These are phyloP conservation scores for Sinodicranocentrus sp. DNA, from an alignment of 2,888 invertebrate genomes.

Conservation along the genomic window DNA sequence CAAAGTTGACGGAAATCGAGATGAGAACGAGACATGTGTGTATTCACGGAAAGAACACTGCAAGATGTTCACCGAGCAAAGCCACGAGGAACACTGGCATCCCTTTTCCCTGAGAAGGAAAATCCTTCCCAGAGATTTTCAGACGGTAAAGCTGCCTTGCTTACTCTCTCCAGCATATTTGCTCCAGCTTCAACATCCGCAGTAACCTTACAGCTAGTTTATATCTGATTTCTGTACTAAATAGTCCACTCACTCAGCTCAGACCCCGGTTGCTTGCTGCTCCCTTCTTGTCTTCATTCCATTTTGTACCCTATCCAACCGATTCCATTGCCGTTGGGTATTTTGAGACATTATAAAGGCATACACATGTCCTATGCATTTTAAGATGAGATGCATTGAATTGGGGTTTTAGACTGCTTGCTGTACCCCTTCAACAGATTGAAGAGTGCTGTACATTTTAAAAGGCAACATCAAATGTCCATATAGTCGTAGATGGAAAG, in stretches of 20 bases:
- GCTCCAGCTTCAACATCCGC: not conserved
- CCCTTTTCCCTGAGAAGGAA: slow-evolving; percentile 46
- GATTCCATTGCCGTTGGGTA: slow-evolving; percentile 38
- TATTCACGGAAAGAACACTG: slow-evolving; percentile 24
- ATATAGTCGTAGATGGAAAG: slow-evolving; percentile 6
- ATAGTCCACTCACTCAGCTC: slow-evolving; percentile 12
- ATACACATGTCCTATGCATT: slow-evolving; percentile 25
- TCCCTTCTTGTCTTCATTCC: slow-evolving; percentile 3
- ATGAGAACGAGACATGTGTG: not conserved
- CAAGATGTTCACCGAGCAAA: slow-evolving; percentile 70
- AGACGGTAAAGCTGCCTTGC: slow-evolving; percentile 22
- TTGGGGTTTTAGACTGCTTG: slow-evolving; percentile 27
- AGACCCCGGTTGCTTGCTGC: not conserved
- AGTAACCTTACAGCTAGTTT: too few species aligned
- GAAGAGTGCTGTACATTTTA: not conserved
- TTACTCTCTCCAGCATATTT: slow-evolving; percentile 7
- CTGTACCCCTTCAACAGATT: slow-evolving; percentile 41
- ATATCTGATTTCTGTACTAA: too few species aligned
- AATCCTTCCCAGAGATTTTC: slow-evolving; percentile 49
- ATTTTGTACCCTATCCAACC: slow-evolving; percentile 17
- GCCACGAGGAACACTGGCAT: slow-evolving; percentile 71
- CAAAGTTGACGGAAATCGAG: slow-evolving; percentile 4
- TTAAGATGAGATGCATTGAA: slow-evolving; percentile 10
- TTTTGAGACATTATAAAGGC: slow-evolving; percentile 51
- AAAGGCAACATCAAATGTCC: slow-evolving; percentile 5